Evolutionary conservation across 2,797 vertebrate genomes (phyloP).

Genomic region (Xenopus petersii): DNA sequence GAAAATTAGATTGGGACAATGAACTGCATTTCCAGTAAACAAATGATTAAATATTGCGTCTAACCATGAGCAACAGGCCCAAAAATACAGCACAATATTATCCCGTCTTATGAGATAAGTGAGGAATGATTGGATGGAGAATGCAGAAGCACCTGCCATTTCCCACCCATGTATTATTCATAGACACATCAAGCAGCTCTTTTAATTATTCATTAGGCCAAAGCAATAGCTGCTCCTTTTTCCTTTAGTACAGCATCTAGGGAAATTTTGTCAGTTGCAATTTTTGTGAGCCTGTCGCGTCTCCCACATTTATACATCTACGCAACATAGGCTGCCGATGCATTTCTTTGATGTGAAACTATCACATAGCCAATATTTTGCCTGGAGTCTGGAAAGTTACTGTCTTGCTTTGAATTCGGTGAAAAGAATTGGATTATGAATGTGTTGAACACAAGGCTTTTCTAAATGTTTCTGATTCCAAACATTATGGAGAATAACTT

Average conservation of each 20-base stretch:
- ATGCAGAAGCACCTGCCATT: conserved; percentile 54
- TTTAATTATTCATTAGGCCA: conserved; percentile 68
- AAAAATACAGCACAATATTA: conserved; percentile 8
- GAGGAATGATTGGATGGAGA: conserved; percentile 28
- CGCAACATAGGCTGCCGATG: neutral
- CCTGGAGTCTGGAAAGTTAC: neutral
- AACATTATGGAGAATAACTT: too few relatives aligned
- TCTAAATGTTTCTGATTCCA: too few relatives aligned
- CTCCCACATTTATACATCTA: conserved; percentile 3
- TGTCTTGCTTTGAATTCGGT: too few relatives aligned
- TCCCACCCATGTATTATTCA: conserved; percentile 67
- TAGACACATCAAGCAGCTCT: conserved; percentile 50
- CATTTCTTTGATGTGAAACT: conserved; percentile 1
- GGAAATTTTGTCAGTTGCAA: conserved; percentile 36
- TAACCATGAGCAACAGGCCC: neutral
- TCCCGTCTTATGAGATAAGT: conserved; percentile 21
- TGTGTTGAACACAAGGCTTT: too few relatives aligned
- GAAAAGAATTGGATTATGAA: too few relatives aligned
- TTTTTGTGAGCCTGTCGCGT: conserved; percentile 42
- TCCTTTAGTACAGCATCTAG: conserved; percentile 48
- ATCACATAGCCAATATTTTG: neutral
- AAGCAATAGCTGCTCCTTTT: conserved; percentile 54
- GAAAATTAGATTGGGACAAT: too few relatives aligned
- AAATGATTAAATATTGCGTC: too few relatives aligned
- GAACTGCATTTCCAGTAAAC: too few relatives aligned